Evolutionary conservation across 2,888 invertebrate species (phyloP), one percentile per base, ranked within the genome.

Genomic region (Netelia inedita): DNA sequence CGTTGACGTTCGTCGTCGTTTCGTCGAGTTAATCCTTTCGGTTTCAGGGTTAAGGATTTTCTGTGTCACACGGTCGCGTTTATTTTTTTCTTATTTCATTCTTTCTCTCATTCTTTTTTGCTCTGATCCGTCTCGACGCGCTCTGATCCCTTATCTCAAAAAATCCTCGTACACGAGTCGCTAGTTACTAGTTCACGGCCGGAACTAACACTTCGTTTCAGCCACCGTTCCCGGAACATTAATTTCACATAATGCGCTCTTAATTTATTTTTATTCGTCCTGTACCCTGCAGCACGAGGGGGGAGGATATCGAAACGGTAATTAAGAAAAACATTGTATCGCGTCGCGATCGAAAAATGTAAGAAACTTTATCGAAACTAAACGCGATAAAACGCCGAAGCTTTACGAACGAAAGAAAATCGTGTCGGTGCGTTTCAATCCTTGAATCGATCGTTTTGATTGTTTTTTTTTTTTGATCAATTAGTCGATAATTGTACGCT

Each of bases 181-280:
- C 65, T 53, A 65, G 53, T 35, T 74, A 28, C 35, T 28, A 46
- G 61, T 46, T 63, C 28, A 63, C 74, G n/a, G 50, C 74, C 74
- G 63, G 63, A 74, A 74, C 74, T 28, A 63, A 16, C 65, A 72
- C 57, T 72, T 61, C 59, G 43, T 72, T 69, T 43, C 21, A 28
- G 57, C 57, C 55, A 61, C 59, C 59, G 72, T 72, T 72, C 21
- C 21, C 57, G 10, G n/a, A n/a, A 55, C 55, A 55, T 19, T 55
- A 55, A 55, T 55, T 55, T 55, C 8, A 55, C 19, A 55, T 55
- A 55, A 55, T 19, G 55, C n/a, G 55, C 55, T 55, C 55, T 55
- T 55, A 55, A 55, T 55, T 55, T 55, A n/a, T 55, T 55, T 55
- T 50, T 50, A 11, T 50, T 50, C n/a, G 11, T 50, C 50, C n/a